These are phyloP conservation scores for Dicranocentrus wangi DNA, from an alignment of 2,888 invertebrate species.

Conservation along the genomic window DNA sequence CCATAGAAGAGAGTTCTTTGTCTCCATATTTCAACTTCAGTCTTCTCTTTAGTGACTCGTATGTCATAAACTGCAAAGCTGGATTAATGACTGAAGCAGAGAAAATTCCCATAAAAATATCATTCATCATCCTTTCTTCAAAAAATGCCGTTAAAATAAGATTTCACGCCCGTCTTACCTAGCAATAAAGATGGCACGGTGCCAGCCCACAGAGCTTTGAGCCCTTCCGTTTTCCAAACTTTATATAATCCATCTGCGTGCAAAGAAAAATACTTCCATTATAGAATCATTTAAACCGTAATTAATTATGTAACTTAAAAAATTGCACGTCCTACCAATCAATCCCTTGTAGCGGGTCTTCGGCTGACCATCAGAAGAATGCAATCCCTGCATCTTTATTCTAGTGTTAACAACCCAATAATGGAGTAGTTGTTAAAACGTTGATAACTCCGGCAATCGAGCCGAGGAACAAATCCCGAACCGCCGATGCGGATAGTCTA, in stretches of 20 bases:
- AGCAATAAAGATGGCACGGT: slow-evolving; percentile 34
- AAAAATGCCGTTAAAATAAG: too few species aligned
- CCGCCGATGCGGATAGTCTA: slow-evolving; percentile 76
- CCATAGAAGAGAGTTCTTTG: slow-evolving; percentile 78
- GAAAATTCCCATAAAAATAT: too few species aligned
- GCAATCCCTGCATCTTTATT: slow-evolving; percentile 84
- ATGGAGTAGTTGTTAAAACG: slow-evolving; percentile 88
- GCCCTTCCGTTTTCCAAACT: slow-evolving; percentile 84
- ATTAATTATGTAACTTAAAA: too few species aligned
- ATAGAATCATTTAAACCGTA: too few species aligned
- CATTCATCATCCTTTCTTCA: too few species aligned
- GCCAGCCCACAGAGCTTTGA: slow-evolving; percentile 85
- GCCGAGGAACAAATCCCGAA: slow-evolving; percentile 85
- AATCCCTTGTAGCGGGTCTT: slow-evolving; percentile 74
- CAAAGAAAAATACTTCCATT: slow-evolving; percentile 58
- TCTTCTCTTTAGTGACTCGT: slow-evolving; percentile 87
- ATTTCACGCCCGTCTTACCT: not conserved
- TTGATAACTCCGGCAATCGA: slow-evolving; percentile 81
- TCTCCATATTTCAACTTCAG: slow-evolving; percentile 76
- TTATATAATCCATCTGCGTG: slow-evolving; percentile 82
- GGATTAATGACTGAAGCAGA: slow-evolving; percentile 84
- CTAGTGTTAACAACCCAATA: slow-evolving; percentile 89
- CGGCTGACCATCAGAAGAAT: too few species aligned
- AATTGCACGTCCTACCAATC: slow-evolving; percentile 75
- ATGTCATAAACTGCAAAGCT: slow-evolving; percentile 93